Base-by-base conservation (phyloP, 2,797 vertebrate genomes). In the Pteropus rufus region DNA sequence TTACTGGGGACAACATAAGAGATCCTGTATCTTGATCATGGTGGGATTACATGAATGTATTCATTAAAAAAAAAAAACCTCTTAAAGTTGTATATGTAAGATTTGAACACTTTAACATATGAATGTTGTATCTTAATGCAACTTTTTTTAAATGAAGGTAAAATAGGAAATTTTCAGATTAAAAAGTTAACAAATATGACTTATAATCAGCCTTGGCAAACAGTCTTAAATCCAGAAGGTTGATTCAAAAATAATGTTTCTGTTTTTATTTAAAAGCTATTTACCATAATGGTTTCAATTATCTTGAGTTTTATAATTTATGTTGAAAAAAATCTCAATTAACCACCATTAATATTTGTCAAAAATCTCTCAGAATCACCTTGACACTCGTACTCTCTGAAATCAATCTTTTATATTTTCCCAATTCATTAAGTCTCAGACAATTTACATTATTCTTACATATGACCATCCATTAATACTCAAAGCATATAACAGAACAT, bases 251-350 rank as follows among this genome's bases (percentile, higher is more conserved):
- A n/a, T 76, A 76, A 79, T 31, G 24, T 62, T 60, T 58, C 18
- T 76, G 1, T 49, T 34, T 89, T 93, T 77, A 77, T 60, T 80
- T 39, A 44, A 75, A 93, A 93, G 69, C 72, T 39, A 54, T 80
- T 52, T 72, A 46, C 21, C 29, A 89, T 2, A 64, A n/a, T 15
- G 4, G 18, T 73, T 92, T 89, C 34, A 60, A 62, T n/a, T 2
- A 81, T 58, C 80, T 86, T 80, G 3, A 81, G 39, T 94, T 75
- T 90, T 80, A 24, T 62, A 83, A 93, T 82, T 85, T 90, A 54
- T 31, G 34, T 16, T 41, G 19, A n/a, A 92, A 95, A 95, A 92
- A 79, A 70, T 5, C 54, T 64, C 12, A 56, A 49, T n/a, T 65
- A 67, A 52, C 12, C 49, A 86, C 12, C 41, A 93, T 69, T 85